Evolutionary conservation across 2,797 vertebrate genomes (phyloP), one percentile per base, ranked within the genome.

Genomic region (Amblyraja radiata): DNA sequence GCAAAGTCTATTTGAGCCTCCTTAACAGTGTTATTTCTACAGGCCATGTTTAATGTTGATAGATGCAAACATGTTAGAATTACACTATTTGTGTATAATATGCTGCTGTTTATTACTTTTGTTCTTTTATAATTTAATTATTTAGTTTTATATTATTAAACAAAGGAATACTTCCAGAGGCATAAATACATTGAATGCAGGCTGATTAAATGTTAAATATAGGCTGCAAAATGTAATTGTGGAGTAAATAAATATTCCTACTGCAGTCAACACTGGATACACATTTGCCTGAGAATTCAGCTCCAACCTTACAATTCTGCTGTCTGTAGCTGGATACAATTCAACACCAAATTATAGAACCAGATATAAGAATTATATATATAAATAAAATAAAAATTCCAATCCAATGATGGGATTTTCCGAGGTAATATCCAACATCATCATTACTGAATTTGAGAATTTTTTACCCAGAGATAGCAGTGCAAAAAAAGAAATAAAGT

Each of bases 51-150:
- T 88, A n/a, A 54, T n/a, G 73, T 25, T 74, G 76, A 79, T 79
- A 58, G 91, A 77, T 76, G 71, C 77, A 93, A 79, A 79, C 91
- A 58, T 77, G 21, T 93, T 36, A 77, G 91, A 54, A 93, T 78
- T n/a, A 74, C 54, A 77, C 54, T 54, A 54, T 32, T 25, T 78
- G 54, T 93, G 71, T 93, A 5, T 14, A 21, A 6, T 63, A 92
- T 32, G 71, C 23, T 77, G 25, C 39, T 54, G 71, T 74, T 77
- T 91, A 36, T 18, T 71, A 65, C 36, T 11, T 63, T 58, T 88
- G 32, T 36, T 68, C 28, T 91, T 71, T 71, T 91, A 36, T 71
- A 39, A 91, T 73, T 73, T 7, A 91, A 25, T 32, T 36, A 71
- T 92, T 83, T 58, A 28, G 6, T 84, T 23, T 54, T 28, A 84